Base-by-base conservation (phyloP, 2,113 vertebrate species). In the Brachionichthys hirsutus region DNA sequence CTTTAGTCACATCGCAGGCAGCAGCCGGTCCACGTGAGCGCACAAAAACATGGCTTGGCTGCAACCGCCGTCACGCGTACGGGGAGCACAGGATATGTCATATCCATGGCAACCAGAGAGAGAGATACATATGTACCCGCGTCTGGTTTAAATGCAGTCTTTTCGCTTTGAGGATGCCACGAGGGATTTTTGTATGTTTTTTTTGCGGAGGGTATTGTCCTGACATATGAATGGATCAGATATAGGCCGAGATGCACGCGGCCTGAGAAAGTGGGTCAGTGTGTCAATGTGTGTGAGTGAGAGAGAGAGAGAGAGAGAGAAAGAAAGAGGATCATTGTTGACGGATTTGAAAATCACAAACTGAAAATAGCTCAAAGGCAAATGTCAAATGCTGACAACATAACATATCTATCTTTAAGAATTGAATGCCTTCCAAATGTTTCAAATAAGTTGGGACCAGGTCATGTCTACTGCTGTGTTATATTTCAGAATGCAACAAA, bases 231-330 rank as follows among this genome's bases (percentile, higher is more conserved):
- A 30, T 54, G 19, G 4, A 49, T 54, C 55, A 30, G 44, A 41
- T 68, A 44, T 54, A 12, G 16, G 13, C n/a, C n/a, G 16, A 19
- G 44, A 18, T 20, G 51, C 60, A 51, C 38, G 24, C 36, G 9
- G 9, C 14, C 35, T 35, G 24, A 9, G 56, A 81, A 89, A 87
- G 74, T 87, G 84, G 85, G 89, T 89, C 82, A 90, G 79, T 87
- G 80, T 88, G 88, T 88, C 78, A 87, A 49, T 57, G 34, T 49
- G 47, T 47, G 54, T 16, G 22, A n/a, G n/a, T n/a, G n/a, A n/a
- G n/a, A n/a, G n/a, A n/a, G n/a, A n/a, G n/a, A n/a, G n/a, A n/a
- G n/a, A n/a, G n/a, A n/a, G n/a, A n/a, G n/a, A n/a, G n/a, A n/a
- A n/a, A n/a, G n/a, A n/a, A n/a, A n/a, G n/a, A n/a, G n/a, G n/a